Conservation (phyloP, 2,113 vertebrate genomes). For the Ammodytes marinus region DNA sequence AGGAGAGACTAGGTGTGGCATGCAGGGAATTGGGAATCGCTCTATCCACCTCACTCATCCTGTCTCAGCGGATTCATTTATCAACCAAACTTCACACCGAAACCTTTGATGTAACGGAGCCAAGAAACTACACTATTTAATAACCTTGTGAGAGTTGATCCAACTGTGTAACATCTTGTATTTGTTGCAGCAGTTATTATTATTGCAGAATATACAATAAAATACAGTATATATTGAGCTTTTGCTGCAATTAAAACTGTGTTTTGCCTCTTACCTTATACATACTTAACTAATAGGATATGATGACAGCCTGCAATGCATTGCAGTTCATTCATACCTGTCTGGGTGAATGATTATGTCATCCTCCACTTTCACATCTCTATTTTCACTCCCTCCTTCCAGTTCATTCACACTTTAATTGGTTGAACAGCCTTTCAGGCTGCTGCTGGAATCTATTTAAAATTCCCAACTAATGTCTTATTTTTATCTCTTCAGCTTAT, state of each 20-base stretch:
- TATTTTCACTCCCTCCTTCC: constrained; percentile 21
- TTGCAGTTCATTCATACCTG: constrained; percentile 11
- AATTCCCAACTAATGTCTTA: constrained; percentile 7
- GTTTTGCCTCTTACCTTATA: not conserved
- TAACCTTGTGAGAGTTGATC: constrained; percentile 5
- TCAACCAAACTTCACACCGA: no score
- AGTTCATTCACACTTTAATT: constrained; percentile 17
- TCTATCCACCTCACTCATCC: no score
- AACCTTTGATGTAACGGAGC: no score
- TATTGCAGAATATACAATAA: not conserved
- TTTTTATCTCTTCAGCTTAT: constrained; percentile 11
- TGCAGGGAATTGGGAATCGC: no score
- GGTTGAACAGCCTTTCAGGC: constrained; percentile 25
- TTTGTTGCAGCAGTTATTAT: not conserved
- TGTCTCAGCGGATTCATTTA: no score
- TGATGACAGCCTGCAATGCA: not conserved
- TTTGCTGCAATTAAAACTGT: constrained; percentile 9
- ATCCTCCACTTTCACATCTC: constrained; percentile 8
- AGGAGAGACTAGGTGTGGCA: no score
- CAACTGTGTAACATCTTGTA: not conserved
- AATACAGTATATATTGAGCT: constrained; percentile 3
- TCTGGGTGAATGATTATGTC: constrained; percentile 35
- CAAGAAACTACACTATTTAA: not conserved
- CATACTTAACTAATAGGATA: no score
- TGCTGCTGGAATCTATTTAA: constrained; percentile 5